These are phyloP conservation scores for Pimpla rufipes DNA, from an alignment of 2,888 invertebrate species.

Conservation along the genomic window DNA sequence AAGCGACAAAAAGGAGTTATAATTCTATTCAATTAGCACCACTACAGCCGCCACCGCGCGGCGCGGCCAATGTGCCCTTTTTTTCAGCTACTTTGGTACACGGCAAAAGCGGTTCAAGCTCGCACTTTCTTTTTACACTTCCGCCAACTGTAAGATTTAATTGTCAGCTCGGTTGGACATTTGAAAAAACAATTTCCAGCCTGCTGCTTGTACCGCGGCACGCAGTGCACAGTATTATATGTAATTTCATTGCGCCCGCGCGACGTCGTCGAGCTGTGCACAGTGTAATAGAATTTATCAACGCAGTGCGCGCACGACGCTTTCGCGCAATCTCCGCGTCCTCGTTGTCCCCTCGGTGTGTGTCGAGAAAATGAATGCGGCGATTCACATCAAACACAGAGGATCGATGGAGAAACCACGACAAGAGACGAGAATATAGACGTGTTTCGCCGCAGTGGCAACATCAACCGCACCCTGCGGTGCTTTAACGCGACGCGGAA, in stretches of 20 bases:
- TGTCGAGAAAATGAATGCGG: constrained; percentile 30
- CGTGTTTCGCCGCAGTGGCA: constrained; percentile 9
- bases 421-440: constrained; percentile 11
- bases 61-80: neutral
- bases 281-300: constrained; percentile 7
- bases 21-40: constrained; percentile 47
- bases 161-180: constrained; percentile 16
- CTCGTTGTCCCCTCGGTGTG: neutral
- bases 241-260: constrained; percentile 33
- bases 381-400: constrained; percentile 42
- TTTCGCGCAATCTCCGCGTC: neutral
- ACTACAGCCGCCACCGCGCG: neutral
- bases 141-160: constrained; percentile 14
- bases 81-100: constrained; percentile 8
- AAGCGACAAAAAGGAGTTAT: constrained; percentile 31
- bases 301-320: neutral
- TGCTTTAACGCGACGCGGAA: constrained; percentile 12
- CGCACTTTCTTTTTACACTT: constrained; percentile 11
- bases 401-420: constrained; percentile 36
- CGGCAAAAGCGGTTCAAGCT: constrained; percentile 19
- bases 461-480: constrained; percentile 33
- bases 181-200: constrained; percentile 33
- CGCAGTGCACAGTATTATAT: constrained; percentile 14
- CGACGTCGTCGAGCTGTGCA: constrained; percentile 12
- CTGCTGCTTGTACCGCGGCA: constrained; percentile 20